Percentiles rank a stretch among this genome's conserved stretches.
Conservation (phyloP, 2,113 vertebrate genomes). For the Apteryx mantelli region DNA sequence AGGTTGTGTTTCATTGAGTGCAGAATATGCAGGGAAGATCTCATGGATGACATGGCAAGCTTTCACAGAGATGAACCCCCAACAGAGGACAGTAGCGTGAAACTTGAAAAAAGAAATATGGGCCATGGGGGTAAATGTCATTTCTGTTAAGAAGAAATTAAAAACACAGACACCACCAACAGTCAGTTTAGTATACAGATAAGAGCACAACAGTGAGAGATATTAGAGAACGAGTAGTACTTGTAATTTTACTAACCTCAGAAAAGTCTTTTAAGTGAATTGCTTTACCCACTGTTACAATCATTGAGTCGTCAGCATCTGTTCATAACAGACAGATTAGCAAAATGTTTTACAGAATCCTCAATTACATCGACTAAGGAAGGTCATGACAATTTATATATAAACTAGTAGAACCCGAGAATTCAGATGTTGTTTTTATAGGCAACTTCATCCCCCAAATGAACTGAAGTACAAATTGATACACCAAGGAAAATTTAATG, state of each 20-base stretch:
- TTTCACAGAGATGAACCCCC: background rate
- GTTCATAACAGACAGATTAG: background rate
- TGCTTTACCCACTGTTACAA: background rate
- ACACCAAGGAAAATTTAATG: accelerated
- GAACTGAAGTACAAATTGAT: background rate
- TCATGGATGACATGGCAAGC: background rate
- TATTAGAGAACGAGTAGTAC: background rate
- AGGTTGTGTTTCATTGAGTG: background rate
- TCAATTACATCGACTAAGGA: background rate
- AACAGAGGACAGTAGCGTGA: background rate
- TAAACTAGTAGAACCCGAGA: background rate
- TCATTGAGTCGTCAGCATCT: constrained; percentile 15
- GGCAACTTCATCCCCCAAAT: background rate
- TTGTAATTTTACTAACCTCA: background rate
- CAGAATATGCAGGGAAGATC: background rate
- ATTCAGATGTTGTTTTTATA: background rate
- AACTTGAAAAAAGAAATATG: background rate
- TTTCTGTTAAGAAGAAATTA: background rate
- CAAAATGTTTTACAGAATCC: background rate
- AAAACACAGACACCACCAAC: background rate
- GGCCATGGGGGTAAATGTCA: background rate
- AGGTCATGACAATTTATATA: background rate
- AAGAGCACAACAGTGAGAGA: background rate
- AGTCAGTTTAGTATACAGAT: background rate
- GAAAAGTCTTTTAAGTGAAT: background rate